phyloP scores from a whole-genome alignment of 2,113 vertebrate genomes.

The Cettia cetti region DNA sequence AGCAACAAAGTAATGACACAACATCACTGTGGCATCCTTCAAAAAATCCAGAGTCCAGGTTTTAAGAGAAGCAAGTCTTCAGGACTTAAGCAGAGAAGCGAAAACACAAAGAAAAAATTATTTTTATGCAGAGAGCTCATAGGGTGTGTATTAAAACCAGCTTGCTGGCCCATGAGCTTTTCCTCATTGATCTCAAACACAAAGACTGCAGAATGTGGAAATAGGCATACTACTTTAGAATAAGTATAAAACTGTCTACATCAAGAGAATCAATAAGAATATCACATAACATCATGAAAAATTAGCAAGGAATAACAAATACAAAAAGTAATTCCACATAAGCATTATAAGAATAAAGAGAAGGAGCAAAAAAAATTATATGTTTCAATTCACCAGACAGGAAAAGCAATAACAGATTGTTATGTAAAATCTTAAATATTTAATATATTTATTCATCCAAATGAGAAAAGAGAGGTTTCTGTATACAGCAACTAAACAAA shows the following conservation, averaged over 20 bases:
- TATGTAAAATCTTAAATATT: background rate
- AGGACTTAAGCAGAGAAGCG: background rate
- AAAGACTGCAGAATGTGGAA: background rate
- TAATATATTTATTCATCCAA: background rate
- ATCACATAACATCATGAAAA: background rate
- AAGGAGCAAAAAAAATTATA: background rate
- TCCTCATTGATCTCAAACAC: background rate
- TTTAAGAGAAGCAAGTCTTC: background rate
- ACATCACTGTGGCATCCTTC: background rate
- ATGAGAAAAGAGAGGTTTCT: background rate
- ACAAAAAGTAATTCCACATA: background rate
- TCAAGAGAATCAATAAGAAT: background rate
- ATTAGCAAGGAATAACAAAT: background rate
- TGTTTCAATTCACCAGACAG: background rate
- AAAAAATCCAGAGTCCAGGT: background rate
- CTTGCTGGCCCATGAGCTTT: background rate
- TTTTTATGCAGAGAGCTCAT: background rate
- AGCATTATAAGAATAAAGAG: background rate
- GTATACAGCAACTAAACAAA: background rate
- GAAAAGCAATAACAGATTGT: background rate
- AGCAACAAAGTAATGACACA: background rate
- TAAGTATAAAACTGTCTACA: background rate
- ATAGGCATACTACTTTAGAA: background rate
- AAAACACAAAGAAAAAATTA: background rate
- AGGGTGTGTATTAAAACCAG: background rate